These are phyloP conservation scores for Eupleurogrammus muticus DNA, from an alignment of 2,797 vertebrate genomes.

Conservation along the genomic window DNA sequence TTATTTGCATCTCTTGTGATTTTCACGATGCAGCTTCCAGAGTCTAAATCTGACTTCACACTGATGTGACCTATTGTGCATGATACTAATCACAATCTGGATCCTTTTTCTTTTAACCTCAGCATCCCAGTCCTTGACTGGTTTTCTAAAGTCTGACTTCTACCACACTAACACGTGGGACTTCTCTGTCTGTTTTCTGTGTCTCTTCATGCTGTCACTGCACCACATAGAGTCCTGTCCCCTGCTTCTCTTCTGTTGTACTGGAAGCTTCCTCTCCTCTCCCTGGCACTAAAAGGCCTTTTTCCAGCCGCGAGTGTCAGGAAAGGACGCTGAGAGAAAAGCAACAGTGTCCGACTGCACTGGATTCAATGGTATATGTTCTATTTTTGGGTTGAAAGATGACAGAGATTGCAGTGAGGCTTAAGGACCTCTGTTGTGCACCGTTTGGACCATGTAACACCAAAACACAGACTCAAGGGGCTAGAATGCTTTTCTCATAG, in stretches of 20 bases:
- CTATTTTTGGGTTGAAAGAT: slow-evolving; percentile 27
- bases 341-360: slow-evolving; percentile 75
- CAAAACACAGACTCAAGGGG: slow-evolving; percentile 10
- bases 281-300: slow-evolving; percentile 71
- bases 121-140: background rate
- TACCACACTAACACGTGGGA: slow-evolving; percentile 37
- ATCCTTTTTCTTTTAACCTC: slow-evolving; percentile 9
- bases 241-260: slow-evolving; percentile 65
- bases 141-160: background rate
- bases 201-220: slow-evolving; percentile 51
- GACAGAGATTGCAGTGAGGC: background rate
- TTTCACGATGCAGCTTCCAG: background rate
- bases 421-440: slow-evolving; percentile 16
- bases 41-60: background rate
- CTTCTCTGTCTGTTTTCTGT: slow-evolving; percentile 51
- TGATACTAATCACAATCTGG: background rate
- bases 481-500: slow-evolving; percentile 42
- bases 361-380: slow-evolving; percentile 85
- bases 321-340: slow-evolving; percentile 79
- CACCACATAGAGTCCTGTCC: slow-evolving; percentile 63
- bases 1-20: slow-evolving; percentile 1
- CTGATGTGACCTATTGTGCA: background rate
- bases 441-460: slow-evolving; percentile 32
- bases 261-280: slow-evolving; percentile 74
- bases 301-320: slow-evolving; percentile 74